phyloP scores from a whole-genome alignment of 2,797 vertebrate genomes.

The Onychomys arenicola region DNA sequence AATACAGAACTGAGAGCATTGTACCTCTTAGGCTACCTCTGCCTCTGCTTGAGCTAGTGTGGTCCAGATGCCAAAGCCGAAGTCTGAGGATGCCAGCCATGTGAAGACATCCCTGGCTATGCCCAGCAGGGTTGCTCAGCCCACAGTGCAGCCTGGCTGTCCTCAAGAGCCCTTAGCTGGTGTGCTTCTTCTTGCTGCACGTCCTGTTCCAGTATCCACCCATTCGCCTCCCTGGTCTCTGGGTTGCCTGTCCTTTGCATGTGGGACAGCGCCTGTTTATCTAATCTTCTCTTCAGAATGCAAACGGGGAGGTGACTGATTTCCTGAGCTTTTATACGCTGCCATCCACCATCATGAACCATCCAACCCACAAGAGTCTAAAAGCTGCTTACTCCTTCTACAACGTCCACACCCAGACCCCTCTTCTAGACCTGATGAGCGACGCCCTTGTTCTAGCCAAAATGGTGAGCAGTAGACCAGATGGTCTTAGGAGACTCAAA shows the following conservation, averaged over 20 bases:
- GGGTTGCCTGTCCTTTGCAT: rapidly evolving
- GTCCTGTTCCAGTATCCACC: neutral
- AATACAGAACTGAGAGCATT: neutral
- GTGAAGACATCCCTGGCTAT: neutral
- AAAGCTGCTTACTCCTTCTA: conserved; percentile 99
- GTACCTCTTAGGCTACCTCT: neutral
- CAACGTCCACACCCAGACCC: conserved; percentile 96
- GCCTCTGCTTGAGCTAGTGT: neutral
- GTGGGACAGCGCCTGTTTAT: neutral
- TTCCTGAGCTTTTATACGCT: conserved; percentile 98
- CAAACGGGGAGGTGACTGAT: conserved; percentile 94
- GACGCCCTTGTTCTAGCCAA: conserved; percentile 98
- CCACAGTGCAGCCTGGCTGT: neutral
- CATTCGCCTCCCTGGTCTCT: neutral
- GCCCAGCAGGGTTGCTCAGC: neutral
- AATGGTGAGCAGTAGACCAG: conserved; percentile 89
- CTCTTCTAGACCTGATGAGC: conserved; percentile 97
- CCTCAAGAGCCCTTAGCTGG: neutral
- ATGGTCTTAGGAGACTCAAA: neutral
- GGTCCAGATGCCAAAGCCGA: neutral
- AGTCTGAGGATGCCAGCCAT: neutral
- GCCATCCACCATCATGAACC: conserved; percentile 99
- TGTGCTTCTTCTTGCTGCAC: neutral
- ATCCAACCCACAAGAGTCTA: conserved; percentile 97
- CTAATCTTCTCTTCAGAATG: conserved; percentile 86